Evolutionary conservation across 2,797 vertebrate genomes (phyloP).

Genomic region (Malacoraja senta): DNA sequence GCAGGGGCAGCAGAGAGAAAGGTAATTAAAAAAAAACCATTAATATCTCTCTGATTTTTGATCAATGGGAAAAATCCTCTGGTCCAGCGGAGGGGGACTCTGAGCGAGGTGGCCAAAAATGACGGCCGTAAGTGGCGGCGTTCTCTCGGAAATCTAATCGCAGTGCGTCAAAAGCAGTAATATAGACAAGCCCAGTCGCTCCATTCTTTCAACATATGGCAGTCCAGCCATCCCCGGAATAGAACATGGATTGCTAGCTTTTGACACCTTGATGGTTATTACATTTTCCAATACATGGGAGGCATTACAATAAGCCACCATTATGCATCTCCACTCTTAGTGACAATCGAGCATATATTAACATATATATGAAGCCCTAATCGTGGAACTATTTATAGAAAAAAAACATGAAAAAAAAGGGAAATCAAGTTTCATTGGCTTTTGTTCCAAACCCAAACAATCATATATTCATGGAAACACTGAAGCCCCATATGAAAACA

Average conservation of each 20-base stretch:
- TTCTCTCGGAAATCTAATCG: too few relatives aligned
- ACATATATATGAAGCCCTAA: constrained; percentile 17
- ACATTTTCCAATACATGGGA: constrained; percentile 15
- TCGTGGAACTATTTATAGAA: constrained; percentile 19
- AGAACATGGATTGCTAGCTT: background rate
- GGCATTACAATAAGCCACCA: constrained; percentile 22
- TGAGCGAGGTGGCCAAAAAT: too few relatives aligned
- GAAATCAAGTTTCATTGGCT: background rate
- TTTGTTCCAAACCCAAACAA: background rate
- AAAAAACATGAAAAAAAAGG: constrained; percentile 7
- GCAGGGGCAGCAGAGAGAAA: too few relatives aligned
- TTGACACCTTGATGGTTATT: constrained; percentile 15
- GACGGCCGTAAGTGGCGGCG: too few relatives aligned
- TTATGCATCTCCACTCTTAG: constrained; percentile 22
- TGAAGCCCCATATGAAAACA: background rate
- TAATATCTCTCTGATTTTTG: too few relatives aligned
- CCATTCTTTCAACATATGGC: too few relatives aligned
- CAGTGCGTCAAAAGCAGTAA: too few relatives aligned
- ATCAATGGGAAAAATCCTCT: too few relatives aligned
- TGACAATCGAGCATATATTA: constrained; percentile 28
- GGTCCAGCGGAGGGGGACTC: too few relatives aligned
- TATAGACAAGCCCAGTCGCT: too few relatives aligned
- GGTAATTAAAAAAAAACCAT: too few relatives aligned
- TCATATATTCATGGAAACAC: background rate
- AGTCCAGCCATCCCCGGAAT: too few relatives aligned